Percentiles rank a stretch among this genome's conserved stretches.
Evolutionary conservation across 1,140 invertebrate genomes (phyloP).

Genomic region (Zaprionus africanus): DNA sequence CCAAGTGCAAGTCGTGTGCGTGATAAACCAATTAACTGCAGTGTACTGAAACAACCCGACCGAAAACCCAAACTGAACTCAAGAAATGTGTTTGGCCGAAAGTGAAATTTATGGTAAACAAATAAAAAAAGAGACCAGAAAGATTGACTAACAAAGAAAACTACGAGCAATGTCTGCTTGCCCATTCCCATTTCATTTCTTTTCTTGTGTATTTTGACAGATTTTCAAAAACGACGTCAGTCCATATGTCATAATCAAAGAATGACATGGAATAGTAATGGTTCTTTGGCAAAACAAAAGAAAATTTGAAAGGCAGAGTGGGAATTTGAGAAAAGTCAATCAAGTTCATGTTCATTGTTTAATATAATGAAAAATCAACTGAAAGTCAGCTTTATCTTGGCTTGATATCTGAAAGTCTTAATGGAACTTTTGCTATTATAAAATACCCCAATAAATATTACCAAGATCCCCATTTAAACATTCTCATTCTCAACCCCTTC

Average conservation of each 20-base stretch:
- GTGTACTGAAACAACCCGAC: constrained; percentile 1
- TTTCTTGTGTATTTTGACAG: constrained; percentile 40
- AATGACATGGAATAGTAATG: constrained; percentile 12
- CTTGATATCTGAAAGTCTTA: neutral
- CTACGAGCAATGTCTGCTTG: neutral
- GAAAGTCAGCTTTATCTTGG: neutral
- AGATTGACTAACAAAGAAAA: constrained; percentile 2
- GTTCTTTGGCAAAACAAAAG: constrained; percentile 32
- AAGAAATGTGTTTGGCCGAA: constrained; percentile 44
- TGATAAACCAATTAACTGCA: constrained; percentile 78
- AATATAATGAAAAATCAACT: neutral
- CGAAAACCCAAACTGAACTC: constrained; percentile 14
- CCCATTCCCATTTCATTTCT: neutral
- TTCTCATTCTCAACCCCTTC: neutral
- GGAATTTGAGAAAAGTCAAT: constrained; percentile 7
- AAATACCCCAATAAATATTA: neutral
- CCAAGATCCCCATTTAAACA: neutral
- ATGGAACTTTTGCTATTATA: neutral
- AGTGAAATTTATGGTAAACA: constrained; percentile 63
- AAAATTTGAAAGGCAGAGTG: constrained; percentile 9
- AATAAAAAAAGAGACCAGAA: constrained; percentile 20
- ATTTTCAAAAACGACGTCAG: constrained; percentile 24
- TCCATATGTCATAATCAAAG: constrained; percentile 47
- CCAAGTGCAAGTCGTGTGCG: constrained; percentile 72
- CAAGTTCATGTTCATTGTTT: neutral